Conservation (phyloP, 2,888 invertebrate species). For the Lobophora halterata region DNA sequence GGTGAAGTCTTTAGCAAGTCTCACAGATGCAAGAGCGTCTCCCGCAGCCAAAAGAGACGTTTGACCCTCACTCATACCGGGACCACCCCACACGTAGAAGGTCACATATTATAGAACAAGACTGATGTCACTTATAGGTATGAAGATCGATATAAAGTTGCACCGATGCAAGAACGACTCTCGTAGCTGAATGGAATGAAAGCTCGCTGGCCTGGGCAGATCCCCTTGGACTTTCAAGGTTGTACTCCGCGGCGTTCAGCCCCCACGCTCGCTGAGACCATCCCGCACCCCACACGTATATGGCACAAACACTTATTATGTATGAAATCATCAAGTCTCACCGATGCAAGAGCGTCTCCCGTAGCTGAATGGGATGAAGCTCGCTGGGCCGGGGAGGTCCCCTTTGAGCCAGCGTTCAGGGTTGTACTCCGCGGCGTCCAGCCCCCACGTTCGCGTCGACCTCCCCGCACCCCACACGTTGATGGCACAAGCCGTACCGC, state of each 20-base stretch:
- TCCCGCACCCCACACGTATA: constrained; percentile 54
- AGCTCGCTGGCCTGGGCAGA: constrained; percentile 36
- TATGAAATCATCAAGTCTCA: no score
- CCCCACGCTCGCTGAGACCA: constrained; percentile 53
- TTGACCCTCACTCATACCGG: no score
- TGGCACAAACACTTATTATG: constrained; percentile 34
- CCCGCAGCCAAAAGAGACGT: no score
- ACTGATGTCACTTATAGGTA: no score
- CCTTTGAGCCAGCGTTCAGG: constrained; percentile 57
- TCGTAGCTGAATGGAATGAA: constrained; percentile 27
- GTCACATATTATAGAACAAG: no score
- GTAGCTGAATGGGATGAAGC: constrained; percentile 53
- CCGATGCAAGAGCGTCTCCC: no score
- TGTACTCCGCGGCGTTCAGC: constrained; percentile 43
- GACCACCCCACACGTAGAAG: no score
- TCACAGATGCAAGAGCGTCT: constrained; percentile 48
- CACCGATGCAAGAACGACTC: constrained; percentile 47
- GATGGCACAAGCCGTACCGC: constrained; percentile 43
- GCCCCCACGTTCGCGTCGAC: constrained; percentile 49
- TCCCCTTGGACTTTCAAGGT: constrained; percentile 48
- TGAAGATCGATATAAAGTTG: no score
- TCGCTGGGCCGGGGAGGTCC: constrained; percentile 27
- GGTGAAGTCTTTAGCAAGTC: no score
- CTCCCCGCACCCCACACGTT: constrained; percentile 55
- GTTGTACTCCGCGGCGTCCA: constrained; percentile 44